phyloP scores from a whole-genome alignment of 2,888 invertebrate species.

The Strigamia transsilvanica region DNA sequence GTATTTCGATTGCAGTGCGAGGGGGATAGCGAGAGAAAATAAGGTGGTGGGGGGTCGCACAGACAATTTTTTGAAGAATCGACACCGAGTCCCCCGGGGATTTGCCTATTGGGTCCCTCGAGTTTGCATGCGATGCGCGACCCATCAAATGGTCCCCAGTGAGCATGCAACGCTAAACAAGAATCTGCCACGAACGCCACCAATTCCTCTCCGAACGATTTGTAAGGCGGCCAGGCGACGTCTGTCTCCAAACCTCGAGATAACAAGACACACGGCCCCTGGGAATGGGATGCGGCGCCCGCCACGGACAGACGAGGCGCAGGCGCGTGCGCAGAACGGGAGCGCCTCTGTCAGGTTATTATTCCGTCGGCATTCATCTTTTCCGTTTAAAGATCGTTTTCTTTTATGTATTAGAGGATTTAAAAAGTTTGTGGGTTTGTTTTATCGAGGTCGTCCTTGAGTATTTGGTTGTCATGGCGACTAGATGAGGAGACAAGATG shows the following conservation, averaged over 20 bases:
- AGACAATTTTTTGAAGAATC: constrained; percentile 49
- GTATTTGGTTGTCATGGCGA: constrained; percentile 17
- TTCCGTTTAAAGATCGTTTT: constrained; percentile 39
- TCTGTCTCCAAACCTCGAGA: constrained; percentile 45
- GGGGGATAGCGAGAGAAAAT: not conserved
- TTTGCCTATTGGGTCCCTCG: constrained; percentile 43
- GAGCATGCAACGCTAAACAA: constrained; percentile 47
- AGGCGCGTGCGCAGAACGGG: constrained; percentile 36
- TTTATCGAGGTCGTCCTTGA: constrained; percentile 41
- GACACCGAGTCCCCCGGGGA: constrained; percentile 29
- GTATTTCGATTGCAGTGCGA: constrained; percentile 19
- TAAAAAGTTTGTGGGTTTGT: constrained; percentile 44
- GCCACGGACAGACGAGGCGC: constrained; percentile 17
- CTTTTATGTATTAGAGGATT: constrained; percentile 48
- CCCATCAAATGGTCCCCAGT: constrained; percentile 41
- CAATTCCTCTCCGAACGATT: constrained; percentile 49
- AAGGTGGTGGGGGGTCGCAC: constrained; percentile 9
- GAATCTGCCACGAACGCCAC: constrained; percentile 48
- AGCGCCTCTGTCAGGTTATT: constrained; percentile 27
- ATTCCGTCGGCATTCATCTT: constrained; percentile 44
- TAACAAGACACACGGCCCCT: constrained; percentile 48
- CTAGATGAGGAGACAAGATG: constrained; percentile 36
- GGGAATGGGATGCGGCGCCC: constrained; percentile 43
- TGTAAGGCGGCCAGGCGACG: constrained; percentile 49
- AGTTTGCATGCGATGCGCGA: constrained; percentile 45